Percentiles rank a stretch among this genome's conserved stretches.
Conservation (phyloP, 2,113 vertebrate species). For the Phalacrocorax carbo region DNA sequence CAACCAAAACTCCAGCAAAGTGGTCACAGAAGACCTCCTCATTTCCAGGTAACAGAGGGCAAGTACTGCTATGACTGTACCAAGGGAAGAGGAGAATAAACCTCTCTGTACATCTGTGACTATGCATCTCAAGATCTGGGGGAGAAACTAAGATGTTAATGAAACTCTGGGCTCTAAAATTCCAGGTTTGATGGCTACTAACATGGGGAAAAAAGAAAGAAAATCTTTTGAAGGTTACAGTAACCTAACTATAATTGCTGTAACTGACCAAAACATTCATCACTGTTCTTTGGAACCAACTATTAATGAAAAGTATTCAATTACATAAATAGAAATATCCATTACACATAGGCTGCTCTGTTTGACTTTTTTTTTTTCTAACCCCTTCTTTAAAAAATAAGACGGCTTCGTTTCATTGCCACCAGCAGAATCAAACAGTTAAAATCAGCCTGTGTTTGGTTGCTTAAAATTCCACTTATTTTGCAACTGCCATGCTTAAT, state of each 20-base stretch:
- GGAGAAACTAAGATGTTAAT: neutral
- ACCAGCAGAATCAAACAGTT: neutral
- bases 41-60: neutral
- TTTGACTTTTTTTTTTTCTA: neutral
- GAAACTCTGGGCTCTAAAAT: neutral
- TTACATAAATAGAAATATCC: neutral
- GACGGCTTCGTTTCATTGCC: neutral
- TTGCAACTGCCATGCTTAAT: neutral
- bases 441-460: neutral
- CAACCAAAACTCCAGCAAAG: neutral
- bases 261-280: neutral
- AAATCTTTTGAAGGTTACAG: neutral
- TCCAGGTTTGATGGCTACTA: neutral
- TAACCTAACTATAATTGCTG: neutral
- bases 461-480: constrained; percentile 2
- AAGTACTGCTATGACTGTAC: neutral
- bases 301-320: neutral
- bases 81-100: neutral
- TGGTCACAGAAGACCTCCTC: neutral
- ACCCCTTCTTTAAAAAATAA: too few species aligned
- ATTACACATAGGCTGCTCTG: neutral
- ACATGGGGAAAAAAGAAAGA: neutral
- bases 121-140: neutral
- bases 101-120: neutral
- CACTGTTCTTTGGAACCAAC: neutral